Conservation (phyloP, 2,797 vertebrate genomes). For the Acipenser ruthenus region DNA sequence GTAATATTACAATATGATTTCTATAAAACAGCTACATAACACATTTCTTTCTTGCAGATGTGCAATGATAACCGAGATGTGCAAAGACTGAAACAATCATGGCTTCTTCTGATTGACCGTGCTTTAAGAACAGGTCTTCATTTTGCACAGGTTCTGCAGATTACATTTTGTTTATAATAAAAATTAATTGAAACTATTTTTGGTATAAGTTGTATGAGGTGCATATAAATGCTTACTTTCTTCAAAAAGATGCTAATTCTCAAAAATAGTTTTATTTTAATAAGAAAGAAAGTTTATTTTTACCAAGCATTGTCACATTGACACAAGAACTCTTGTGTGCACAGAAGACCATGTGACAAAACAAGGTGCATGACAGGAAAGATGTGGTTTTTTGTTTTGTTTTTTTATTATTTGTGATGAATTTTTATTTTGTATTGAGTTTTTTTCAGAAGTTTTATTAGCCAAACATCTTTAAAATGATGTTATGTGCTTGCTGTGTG, state of each 20-base stretch:
- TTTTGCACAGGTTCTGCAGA: constrained; percentile 89
- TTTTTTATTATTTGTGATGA: constrained; percentile 47
- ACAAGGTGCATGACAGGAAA: constrained; percentile 78
- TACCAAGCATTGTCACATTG: constrained; percentile 77
- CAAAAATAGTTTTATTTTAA: constrained; percentile 94
- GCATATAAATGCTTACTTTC: constrained; percentile 79
- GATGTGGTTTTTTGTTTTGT: constrained; percentile 55
- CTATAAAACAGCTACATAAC: constrained; percentile 15
- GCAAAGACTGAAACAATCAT: constrained; percentile 76
- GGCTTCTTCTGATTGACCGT: constrained; percentile 88
- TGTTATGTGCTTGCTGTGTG: constrained; percentile 82
- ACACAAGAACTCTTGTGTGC: constrained; percentile 60
- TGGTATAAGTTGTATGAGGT: constrained; percentile 84
- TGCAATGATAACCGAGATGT: constrained; percentile 52
- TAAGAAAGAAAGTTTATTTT: constrained; percentile 74
- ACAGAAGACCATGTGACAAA: constrained; percentile 68
- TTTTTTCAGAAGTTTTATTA: constrained; percentile 53
- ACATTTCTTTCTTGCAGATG: constrained; percentile 56
- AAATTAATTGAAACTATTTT: constrained; percentile 83
- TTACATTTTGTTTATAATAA: constrained; percentile 78
- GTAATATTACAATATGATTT: constrained; percentile 16
- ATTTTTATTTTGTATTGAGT: constrained; percentile 45
- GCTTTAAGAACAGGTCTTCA: constrained; percentile 87
- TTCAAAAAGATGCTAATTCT: constrained; percentile 71
- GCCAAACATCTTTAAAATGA: constrained; percentile 53